Conservation (phyloP, 2,888 invertebrate genomes). For the Archips xylosteana region DNA sequence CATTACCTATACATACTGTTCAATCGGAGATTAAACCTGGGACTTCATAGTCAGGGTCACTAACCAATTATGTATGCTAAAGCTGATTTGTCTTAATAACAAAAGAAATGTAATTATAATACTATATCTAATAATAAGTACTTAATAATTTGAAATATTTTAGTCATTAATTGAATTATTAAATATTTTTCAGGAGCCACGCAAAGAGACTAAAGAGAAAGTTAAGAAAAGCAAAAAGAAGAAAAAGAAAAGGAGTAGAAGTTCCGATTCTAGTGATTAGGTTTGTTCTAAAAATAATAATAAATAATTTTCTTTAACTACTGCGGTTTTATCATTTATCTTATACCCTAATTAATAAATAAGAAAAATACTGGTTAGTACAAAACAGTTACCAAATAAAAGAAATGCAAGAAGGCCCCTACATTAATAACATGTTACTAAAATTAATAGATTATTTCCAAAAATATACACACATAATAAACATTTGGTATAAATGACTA, state of each 20-base stretch:
- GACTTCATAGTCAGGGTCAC: no score
- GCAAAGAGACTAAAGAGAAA: conserved; percentile 70
- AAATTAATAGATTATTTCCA: neutral
- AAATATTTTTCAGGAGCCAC: conserved; percentile 28
- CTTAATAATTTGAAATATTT: no score
- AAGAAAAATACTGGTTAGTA: neutral
- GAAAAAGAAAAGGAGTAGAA: conserved; percentile 65
- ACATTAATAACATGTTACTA: no score
- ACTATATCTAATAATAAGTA: no score
- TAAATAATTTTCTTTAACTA: neutral
- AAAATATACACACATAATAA: neutral
- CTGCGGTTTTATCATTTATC: neutral
- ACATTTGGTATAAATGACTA: neutral
- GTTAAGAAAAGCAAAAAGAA: conserved; percentile 76
- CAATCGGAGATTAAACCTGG: no score
- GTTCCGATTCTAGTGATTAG: conserved; percentile 57
- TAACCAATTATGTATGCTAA: no score
- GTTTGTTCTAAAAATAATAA: conserved; percentile 17
- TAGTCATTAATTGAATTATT: neutral
- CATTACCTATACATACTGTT: no score
- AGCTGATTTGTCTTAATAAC: no score
- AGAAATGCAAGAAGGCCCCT: no score
- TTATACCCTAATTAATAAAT: neutral
- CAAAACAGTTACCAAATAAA: no score
- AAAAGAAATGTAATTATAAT: no score